Evolutionary conservation across 2,113 vertebrate genomes (phyloP).

Genomic region (Vombatus ursinus): DNA sequence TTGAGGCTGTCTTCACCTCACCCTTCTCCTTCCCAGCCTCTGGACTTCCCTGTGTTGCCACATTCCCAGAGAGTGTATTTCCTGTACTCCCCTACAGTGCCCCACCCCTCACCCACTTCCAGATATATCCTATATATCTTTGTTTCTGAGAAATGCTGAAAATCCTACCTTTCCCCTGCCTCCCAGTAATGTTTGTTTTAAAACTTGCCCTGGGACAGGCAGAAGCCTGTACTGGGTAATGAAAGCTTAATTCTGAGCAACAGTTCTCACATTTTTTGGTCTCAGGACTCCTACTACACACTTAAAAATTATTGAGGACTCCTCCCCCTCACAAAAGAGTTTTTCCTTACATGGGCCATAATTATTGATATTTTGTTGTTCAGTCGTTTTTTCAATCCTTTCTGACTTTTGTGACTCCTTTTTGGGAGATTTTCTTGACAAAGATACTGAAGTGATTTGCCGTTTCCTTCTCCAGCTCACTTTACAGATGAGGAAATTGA

Average conservation of each 20-base stretch:
- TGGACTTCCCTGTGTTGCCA: not conserved
- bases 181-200: not conserved
- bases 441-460: not conserved
- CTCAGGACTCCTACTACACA: not conserved
- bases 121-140: not conserved
- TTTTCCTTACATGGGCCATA: not conserved
- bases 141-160: not conserved
- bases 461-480: not conserved
- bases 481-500: not conserved
- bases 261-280: not conserved
- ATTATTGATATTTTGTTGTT: not conserved
- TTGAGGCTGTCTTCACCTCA: fast-evolving
- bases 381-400: not conserved
- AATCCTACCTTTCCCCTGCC: not conserved
- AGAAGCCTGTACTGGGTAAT: not conserved
- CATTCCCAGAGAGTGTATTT: not conserved
- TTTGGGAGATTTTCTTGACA: not conserved
- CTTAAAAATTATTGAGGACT: not conserved
- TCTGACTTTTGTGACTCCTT: not conserved
- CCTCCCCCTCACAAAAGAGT: not conserved
- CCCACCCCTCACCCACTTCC: not conserved
- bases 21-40: fast-evolving
- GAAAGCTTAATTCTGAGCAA: not conserved
- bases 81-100: not conserved
- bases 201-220: not conserved